phyloP scores from a whole-genome alignment of 2,888 invertebrate species.

The Callimorpha dominula region DNA sequence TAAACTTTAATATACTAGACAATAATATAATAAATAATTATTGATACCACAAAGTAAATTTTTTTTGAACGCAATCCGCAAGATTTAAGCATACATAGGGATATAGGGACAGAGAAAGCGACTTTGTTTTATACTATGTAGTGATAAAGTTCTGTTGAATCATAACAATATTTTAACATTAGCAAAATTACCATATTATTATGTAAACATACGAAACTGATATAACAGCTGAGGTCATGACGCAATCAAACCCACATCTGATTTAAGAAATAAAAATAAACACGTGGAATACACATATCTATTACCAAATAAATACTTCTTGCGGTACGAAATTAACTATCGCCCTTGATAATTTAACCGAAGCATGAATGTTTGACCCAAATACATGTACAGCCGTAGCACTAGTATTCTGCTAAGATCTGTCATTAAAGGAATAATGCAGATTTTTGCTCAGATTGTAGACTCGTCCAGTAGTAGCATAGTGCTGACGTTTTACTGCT shows the following conservation, averaged over 20 bases:
- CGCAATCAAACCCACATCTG: constrained; percentile 8
- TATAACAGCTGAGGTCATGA: constrained; percentile 16
- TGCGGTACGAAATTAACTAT: background rate
- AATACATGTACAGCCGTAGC: no score
- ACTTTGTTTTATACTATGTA: no score
- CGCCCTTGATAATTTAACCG: background rate
- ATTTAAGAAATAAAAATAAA: constrained; percentile 9
- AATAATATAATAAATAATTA: background rate
- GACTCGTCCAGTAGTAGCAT: no score
- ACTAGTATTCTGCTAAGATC: no score
- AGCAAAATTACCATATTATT: constrained; percentile 13
- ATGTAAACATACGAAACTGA: constrained; percentile 12
- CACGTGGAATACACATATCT: constrained; percentile 2
- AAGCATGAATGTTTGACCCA: background rate
- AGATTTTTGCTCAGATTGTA: no score
- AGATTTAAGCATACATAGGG: no score
- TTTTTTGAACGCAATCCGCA: background rate
- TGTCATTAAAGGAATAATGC: no score
- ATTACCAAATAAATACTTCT: constrained; percentile 9
- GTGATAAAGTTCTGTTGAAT: constrained; percentile 28
- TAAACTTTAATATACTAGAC: background rate
- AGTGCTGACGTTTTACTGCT: no score
- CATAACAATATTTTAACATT: constrained; percentile 34
- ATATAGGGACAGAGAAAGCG: no score
- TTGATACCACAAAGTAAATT: background rate